phyloP scores from a whole-genome alignment of 2,888 invertebrate genomes.

The Prenolepis imparis region DNA sequence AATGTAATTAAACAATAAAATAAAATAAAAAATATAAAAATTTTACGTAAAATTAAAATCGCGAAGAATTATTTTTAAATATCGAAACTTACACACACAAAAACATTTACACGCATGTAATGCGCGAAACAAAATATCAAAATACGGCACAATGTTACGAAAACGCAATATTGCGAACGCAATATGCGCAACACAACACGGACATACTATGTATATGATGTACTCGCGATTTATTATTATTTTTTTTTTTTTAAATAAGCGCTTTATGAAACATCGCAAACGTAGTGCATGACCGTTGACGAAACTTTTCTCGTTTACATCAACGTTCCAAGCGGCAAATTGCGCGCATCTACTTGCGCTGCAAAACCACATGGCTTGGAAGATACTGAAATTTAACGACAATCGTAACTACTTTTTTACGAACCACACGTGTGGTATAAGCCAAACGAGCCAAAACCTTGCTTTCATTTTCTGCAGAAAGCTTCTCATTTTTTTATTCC shows the following conservation, averaged over 20 bases:
- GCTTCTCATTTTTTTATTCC: neutral
- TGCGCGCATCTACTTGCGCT: slow-evolving; percentile 10
- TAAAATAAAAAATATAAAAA: neutral
- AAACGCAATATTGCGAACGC: neutral
- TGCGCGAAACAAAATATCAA: neutral
- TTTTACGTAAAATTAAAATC: neutral
- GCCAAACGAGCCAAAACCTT: neutral
- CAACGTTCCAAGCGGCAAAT: slow-evolving; percentile 16
- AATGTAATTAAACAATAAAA: neutral
- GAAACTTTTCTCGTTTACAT: slow-evolving; percentile 30
- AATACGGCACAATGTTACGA: neutral
- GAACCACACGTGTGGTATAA: neutral
- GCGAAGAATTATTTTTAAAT: neutral
- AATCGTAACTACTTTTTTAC: slow-evolving; percentile 5
- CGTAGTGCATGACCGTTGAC: neutral
- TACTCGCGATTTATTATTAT: neutral
- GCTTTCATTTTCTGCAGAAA: neutral
- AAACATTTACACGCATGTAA: neutral
- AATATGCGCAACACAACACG: neutral
- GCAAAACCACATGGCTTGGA: neutral
- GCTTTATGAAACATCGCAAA: slow-evolving; percentile 6
- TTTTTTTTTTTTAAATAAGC: slow-evolving; percentile 42
- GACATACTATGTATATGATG: neutral
- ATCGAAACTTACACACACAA: neutral
- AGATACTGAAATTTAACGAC: slow-evolving; percentile 23